Evolutionary conservation across 2,888 invertebrate species (phyloP), one percentile per base, ranked within the genome.

Genomic region (Steromphala cineraria): DNA sequence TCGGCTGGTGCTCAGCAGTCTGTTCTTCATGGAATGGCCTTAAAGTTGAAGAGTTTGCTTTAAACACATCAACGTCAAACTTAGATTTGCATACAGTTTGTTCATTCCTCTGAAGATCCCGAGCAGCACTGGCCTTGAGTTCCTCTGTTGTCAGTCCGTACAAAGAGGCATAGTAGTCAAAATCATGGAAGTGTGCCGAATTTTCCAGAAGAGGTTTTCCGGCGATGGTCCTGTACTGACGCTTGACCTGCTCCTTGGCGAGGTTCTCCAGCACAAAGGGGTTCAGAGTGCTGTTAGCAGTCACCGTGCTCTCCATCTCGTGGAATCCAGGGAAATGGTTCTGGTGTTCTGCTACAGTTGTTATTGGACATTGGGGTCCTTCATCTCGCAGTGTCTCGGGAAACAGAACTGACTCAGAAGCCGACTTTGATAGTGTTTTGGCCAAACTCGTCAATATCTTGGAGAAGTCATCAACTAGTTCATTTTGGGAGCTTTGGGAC

Each of bases 121-220:
- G 21, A 56, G 56, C 19, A 19, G 55, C 76, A 24, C 71, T 76
- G 0, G 40, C 79, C 8, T 82, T 56, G n/a, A 85, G 36, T 53
- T 84, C 84, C 53, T 81, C 77, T 13, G 81, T 55, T 46, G 81
- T 82, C 1, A 86, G 76, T 28, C 86, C 79, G 82, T 86, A 84
- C 62, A 87, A 52, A 8, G 87, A 88, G 17, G 87, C 87, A 76
- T 87, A 88, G 79, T 88, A 89, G 53, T 86, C 84, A 21, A 87
- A 86, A 79, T 89, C 86, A 81, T 83, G 82, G 52, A 80, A 81
- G 31, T 86, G 84, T 10, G 82, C 75, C 21, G 86, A 86, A 53
- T 81, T 76, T 40, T 80, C 53, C 19, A 82, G 78, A 15, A 75
- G 31, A 10, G 67, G 75, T 28, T 74, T 79, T 13, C 79, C 55